phyloP scores from a whole-genome alignment of 2,113 vertebrate genomes.

The Gavia stellata region DNA sequence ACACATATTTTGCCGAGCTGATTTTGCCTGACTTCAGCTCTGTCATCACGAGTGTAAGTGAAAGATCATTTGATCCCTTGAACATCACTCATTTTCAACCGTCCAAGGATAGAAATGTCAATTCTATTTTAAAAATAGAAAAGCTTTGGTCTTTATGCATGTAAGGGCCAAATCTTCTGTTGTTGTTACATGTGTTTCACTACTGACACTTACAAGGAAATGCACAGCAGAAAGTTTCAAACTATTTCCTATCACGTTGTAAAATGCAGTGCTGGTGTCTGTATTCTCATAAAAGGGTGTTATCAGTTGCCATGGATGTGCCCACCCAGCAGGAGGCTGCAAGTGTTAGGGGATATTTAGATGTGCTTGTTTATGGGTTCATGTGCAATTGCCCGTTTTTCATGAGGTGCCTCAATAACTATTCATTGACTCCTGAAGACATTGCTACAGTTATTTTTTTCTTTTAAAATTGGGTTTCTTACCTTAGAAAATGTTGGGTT shows the following conservation, averaged over 20 bases:
- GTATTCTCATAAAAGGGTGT: background rate
- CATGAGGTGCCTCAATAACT: background rate
- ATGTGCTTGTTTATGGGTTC: background rate
- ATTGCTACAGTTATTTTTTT: background rate
- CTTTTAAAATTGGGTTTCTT: background rate
- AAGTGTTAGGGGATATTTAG: background rate
- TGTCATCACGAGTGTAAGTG: background rate
- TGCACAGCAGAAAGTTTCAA: background rate
- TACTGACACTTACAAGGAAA: background rate
- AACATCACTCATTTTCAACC: background rate
- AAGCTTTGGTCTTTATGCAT: background rate
- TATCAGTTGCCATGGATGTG: background rate
- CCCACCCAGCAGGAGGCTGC: background rate
- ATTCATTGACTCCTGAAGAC: fast-evolving
- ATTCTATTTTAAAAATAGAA: background rate
- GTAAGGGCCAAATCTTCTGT: background rate
- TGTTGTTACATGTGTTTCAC: background rate
- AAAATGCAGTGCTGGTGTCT: background rate
- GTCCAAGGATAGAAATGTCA: background rate
- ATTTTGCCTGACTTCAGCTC: background rate
- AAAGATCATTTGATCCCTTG: background rate
- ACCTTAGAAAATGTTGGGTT: background rate
- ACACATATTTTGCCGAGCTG: background rate
- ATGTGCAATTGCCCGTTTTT: background rate
- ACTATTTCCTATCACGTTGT: background rate